Evolutionary conservation across 2,888 invertebrate genomes (phyloP).

Genomic region (Synanthedon tipuliformis): DNA sequence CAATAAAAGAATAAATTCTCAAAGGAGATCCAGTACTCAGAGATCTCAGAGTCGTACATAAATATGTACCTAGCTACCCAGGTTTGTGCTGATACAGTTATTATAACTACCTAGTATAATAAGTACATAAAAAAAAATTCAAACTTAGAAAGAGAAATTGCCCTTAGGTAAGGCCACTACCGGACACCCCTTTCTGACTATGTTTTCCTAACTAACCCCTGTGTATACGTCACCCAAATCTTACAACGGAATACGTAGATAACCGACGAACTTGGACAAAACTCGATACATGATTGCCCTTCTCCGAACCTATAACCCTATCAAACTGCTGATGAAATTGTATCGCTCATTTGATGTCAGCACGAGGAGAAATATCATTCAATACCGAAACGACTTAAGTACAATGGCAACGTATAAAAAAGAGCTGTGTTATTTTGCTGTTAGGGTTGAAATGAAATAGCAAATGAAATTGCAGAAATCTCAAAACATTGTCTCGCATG

Average conservation of each 20-base stretch:
- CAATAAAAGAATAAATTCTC: too few relatives aligned
- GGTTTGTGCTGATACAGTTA: too few relatives aligned
- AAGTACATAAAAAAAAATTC: too few relatives aligned
- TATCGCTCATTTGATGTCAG: background rate
- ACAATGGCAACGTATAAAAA: background rate
- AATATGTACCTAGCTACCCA: too few relatives aligned
- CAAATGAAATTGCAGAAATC: background rate
- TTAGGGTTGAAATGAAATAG: background rate
- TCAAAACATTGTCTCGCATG: background rate
- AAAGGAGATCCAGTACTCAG: too few relatives aligned
- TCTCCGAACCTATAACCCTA: background rate
- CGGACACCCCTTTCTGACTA: too few relatives aligned
- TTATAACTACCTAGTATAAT: too few relatives aligned
- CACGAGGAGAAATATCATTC: background rate
- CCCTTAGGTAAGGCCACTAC: too few relatives aligned
- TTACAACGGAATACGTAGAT: conserved; percentile 1
- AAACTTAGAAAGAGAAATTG: too few relatives aligned
- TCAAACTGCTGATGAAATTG: background rate
- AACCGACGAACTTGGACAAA: background rate
- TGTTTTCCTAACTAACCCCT: too few relatives aligned
- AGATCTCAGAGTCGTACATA: too few relatives aligned
- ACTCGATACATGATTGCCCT: background rate
- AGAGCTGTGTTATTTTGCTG: background rate
- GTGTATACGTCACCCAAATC: too few relatives aligned
- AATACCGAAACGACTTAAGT: background rate